Evolutionary conservation across 2,797 vertebrate species (phyloP).

Genomic region (Notolepis coatsorum): DNA sequence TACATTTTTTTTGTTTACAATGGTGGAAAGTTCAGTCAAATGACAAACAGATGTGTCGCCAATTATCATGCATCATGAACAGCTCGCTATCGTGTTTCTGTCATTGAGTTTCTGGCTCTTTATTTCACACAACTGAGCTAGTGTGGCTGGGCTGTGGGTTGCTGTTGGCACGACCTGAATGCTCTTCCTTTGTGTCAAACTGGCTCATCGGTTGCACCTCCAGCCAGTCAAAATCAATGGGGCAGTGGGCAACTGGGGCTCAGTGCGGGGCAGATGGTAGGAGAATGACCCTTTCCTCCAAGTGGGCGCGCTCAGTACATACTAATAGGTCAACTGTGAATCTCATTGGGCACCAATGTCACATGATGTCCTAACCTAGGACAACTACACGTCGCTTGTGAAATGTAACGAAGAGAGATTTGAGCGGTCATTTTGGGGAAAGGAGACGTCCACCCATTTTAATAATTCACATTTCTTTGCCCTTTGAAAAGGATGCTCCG

Average conservation of each 20-base stretch:
- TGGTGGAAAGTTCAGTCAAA: constrained; percentile 80
- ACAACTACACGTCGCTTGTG: too few species aligned
- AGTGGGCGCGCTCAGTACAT: constrained; percentile 56
- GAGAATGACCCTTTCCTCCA: constrained; percentile 76
- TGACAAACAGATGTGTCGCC: constrained; percentile 83
- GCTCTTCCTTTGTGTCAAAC: constrained; percentile 72
- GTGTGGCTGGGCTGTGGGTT: constrained; percentile 61
- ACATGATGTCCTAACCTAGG: constrained; percentile 34
- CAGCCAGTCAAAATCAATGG: constrained; percentile 75
- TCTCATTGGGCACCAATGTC: constrained; percentile 21
- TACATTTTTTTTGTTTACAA: constrained; percentile 68
- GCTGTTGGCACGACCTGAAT: constrained; percentile 78
- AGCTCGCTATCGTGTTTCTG: constrained; percentile 71
- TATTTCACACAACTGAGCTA: constrained; percentile 69
- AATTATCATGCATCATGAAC: constrained; percentile 75
- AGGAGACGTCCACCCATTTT: too few species aligned
- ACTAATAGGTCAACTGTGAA: constrained; percentile 68
- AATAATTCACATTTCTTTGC: too few species aligned
- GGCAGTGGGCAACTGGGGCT: constrained; percentile 68
- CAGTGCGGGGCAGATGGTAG: constrained; percentile 79
- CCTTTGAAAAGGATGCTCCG: too few species aligned
- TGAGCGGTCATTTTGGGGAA: too few species aligned
- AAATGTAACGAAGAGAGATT: too few species aligned
- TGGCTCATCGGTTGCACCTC: constrained; percentile 66
- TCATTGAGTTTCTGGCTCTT: constrained; percentile 55